Evolutionary conservation across 2,113 vertebrate species (phyloP).

Genomic region (Dicaeum eximium): DNA sequence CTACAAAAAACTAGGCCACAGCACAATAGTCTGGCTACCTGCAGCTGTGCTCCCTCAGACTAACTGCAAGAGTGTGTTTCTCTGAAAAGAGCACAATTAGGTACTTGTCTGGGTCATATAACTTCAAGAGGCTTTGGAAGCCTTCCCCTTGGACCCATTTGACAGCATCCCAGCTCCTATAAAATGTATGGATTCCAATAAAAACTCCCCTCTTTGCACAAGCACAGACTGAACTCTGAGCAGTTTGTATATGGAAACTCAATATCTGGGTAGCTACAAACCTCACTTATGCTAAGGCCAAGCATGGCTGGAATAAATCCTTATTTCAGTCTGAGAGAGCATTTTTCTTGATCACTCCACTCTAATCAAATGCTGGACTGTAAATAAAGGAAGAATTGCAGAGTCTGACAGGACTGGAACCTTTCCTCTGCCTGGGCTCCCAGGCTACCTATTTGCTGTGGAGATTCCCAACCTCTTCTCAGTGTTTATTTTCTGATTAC

Average conservation of each 20-base stretch:
- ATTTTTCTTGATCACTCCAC: neutral
- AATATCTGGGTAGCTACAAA: neutral
- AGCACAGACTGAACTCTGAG: neutral
- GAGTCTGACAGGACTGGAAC: neutral
- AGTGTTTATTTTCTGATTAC: neutral
- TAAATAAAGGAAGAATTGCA: neutral
- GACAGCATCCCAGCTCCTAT: neutral
- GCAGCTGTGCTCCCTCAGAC: neutral
- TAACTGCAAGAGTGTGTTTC: neutral
- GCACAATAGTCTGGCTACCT: neutral
- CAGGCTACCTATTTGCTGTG: neutral
- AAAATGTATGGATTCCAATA: neutral
- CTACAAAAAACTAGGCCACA: neutral
- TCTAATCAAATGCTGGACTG: neutral
- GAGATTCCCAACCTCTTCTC: neutral
- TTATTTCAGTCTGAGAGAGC: neutral
- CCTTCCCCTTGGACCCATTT: neutral
- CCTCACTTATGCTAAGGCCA: neutral
- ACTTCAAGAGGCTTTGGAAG: neutral
- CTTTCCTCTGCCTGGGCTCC: neutral
- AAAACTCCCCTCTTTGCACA: neutral
- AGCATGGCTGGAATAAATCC: neutral
- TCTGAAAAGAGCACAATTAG: neutral
- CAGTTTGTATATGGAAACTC: neutral
- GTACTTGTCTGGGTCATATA: neutral